Percentiles rank a stretch among this genome's conserved stretches.
These are phyloP conservation scores for Sylvia atricapilla DNA, from an alignment of 2,113 vertebrate genomes.

Conservation along the genomic window DNA sequence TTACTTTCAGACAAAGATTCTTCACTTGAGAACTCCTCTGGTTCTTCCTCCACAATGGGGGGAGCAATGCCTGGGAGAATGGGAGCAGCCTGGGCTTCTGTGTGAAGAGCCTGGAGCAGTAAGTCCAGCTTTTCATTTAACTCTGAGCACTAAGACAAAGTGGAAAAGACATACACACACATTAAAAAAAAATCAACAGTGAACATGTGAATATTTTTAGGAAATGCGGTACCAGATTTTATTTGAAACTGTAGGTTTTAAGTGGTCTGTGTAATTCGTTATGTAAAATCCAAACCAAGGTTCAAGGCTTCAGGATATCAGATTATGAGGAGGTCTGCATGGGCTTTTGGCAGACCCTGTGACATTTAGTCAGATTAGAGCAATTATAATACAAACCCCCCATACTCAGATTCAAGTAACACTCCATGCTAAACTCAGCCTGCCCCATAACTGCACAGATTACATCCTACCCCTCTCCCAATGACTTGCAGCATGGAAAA, in stretches of 20 bases:
- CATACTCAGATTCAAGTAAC: background rate
- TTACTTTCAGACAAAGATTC: constrained; percentile 89
- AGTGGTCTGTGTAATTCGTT: background rate
- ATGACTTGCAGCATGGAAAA: background rate
- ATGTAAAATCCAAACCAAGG: background rate
- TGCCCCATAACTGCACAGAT: background rate
- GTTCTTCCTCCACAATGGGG: constrained; percentile 87
- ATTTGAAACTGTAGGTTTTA: background rate
- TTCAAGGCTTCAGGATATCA: background rate
- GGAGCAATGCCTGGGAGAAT: constrained; percentile 72
- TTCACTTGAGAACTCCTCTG: constrained; percentile 85
- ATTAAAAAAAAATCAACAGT: background rate
- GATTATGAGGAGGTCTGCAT: background rate
- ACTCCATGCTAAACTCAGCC: background rate
- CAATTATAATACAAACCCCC: background rate
- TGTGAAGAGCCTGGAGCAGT: constrained; percentile 87
- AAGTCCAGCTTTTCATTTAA: constrained; percentile 95
- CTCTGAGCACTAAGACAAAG: constrained; percentile 80
- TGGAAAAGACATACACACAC: background rate
- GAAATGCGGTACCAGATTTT: background rate
- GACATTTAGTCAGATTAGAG: background rate
- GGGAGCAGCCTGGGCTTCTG: constrained; percentile 77
- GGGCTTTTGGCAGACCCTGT: background rate
- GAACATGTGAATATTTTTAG: background rate
- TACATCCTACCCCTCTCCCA: background rate